A percentile compares a stretch with the other conserved stretches of the same genome.
These are phyloP conservation scores for Acronicta leporina DNA, from an alignment of 2,888 invertebrate genomes.

Conservation along the genomic window DNA sequence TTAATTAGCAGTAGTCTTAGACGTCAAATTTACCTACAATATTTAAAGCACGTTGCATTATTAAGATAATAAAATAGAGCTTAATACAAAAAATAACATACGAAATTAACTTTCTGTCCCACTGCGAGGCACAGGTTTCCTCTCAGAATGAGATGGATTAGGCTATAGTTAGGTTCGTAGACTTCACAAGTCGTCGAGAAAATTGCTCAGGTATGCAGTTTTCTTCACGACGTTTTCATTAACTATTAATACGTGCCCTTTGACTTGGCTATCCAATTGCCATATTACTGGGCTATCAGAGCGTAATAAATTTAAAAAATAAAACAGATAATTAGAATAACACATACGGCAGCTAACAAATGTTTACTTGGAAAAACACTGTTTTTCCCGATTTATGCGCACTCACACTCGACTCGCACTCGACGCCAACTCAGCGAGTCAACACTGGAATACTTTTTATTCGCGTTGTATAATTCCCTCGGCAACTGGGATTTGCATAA, in stretches of 20 bases:
- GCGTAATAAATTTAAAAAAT: slow-evolving; percentile 23
- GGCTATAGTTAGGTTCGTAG: too few species aligned
- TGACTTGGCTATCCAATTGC: too few species aligned
- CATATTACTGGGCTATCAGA: too few species aligned
- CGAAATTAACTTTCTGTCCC: too few species aligned
- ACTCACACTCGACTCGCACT: slow-evolving; percentile 80
- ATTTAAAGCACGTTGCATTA: neutral
- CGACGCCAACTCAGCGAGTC: slow-evolving; percentile 84
- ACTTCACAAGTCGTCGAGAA: too few species aligned
- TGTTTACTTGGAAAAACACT: slow-evolving; percentile 66
- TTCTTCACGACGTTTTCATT: too few species aligned
- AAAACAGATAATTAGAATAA: slow-evolving; percentile 42
- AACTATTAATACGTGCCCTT: too few species aligned
- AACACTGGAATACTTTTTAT: slow-evolving; percentile 87
- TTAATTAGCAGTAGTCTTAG: too few species aligned
- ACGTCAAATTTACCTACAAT: neutral
- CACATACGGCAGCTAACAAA: slow-evolving; percentile 57
- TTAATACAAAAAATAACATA: too few species aligned
- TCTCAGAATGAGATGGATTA: too few species aligned
- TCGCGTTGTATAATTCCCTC: slow-evolving; percentile 85
- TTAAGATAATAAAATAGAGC: slow-evolving; percentile 5
- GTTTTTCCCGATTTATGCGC: slow-evolving; percentile 81
- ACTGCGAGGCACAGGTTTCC: too few species aligned
- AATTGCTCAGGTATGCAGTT: too few species aligned
- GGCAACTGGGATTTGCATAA: slow-evolving; percentile 85